Conservation (phyloP, 2,888 invertebrate genomes). For the Scaeva pyrastri region DNA sequence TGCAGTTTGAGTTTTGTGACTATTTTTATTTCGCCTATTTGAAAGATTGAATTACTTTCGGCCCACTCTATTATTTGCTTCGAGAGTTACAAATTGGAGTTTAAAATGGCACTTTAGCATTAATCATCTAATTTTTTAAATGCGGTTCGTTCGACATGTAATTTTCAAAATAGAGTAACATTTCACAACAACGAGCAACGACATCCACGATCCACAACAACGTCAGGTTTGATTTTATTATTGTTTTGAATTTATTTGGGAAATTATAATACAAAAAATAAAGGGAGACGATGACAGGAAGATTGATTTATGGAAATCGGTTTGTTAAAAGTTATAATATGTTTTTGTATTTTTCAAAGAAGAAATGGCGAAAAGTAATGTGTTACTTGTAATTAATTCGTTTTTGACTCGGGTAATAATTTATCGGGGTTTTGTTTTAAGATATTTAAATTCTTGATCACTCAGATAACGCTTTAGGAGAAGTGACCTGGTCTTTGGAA, state of each 20-base stretch:
- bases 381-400: not conserved
- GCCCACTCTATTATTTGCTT: constrained; percentile 47
- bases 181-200: constrained; percentile 2
- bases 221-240: not conserved
- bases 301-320: not conserved
- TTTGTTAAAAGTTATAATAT: not conserved
- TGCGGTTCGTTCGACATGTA: not conserved
- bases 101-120: constrained; percentile 65
- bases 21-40: not conserved
- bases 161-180: constrained; percentile 21
- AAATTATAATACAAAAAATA: not conserved
- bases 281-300: not conserved
- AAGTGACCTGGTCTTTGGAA: not conserved
- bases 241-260: not conserved
- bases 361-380: constrained; percentile 4
- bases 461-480: not conserved
- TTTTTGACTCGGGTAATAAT: not conserved
- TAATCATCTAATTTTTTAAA: constrained; percentile 48
- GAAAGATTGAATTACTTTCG: constrained; percentile 35
- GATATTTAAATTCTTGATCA: too few species aligned
- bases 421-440: constrained; percentile 8
- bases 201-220: not conserved
- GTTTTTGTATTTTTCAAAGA: not conserved
- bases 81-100: not conserved
- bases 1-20: constrained; percentile 12